Evolutionary conservation across 2,113 vertebrate genomes (phyloP), one percentile per base, ranked within the genome.

Genomic region (Pangasianodon hypophthalmus): DNA sequence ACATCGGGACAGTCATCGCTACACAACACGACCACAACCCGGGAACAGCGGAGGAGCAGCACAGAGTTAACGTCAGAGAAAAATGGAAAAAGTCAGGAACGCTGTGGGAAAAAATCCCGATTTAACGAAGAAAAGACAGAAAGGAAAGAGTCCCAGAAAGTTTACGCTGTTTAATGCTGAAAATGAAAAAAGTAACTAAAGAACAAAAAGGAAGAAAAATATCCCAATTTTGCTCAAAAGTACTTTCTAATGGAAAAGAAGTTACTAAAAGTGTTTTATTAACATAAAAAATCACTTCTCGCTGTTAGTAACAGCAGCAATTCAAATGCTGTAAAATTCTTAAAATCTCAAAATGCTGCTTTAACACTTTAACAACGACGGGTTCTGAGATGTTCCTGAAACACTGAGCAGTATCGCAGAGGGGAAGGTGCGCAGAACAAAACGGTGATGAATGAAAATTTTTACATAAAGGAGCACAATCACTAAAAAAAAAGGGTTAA

Each of bases 1-100:
- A 94, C 96, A 98, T 96, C 89, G 98, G 96, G 93, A 96, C 96
- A 69, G 94, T 97, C 98, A 98, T 99, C 90, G 19, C 46, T n/a
- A 79, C 41, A 1, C 67, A 21, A 0, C 50, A 24, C 14, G 6
- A 18, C 0, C 44, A 24, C 37, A 7, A 7, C 32, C 44, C 79
- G 18, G 46, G 14, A 13, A 4, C 19, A 67, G 24, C 4, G n/a
- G 8, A 7, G 84, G 50, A 73, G 19, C n/a, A 29, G 86, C 4
- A 19, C 18, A 62, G 44, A 2, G 44, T 6, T 7, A 50, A 8
- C 1, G 46, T 26, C 84, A 7, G 5, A 50, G 46, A n/a, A 13
- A 18, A 5, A 56, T 2, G 37, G 1, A 21, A 21, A 21, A 4
- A 32, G 2, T 11, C 2, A 7, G 44, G 4, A 62, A 44, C n/a